phyloP scores from a whole-genome alignment of 1,140 invertebrate species.

The Papilio polytes region DNA sequence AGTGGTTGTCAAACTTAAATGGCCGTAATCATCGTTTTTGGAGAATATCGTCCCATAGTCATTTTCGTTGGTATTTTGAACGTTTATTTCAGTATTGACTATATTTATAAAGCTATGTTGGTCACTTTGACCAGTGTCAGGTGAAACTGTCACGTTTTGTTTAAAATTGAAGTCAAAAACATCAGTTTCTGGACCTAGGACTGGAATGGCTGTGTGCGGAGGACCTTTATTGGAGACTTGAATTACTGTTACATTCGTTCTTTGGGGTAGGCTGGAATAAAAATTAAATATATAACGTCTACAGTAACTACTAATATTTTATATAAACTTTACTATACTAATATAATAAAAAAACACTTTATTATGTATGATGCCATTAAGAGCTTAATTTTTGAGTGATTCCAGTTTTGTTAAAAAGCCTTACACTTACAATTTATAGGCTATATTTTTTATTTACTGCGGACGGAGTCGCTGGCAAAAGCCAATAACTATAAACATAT shows the following conservation, averaged over 20 bases:
- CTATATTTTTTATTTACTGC: no score
- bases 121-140: conserved; percentile 36
- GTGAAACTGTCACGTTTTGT: conserved; percentile 54
- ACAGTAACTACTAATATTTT: no score
- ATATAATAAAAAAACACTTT: no score
- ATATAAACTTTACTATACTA: no score
- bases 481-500: no score
- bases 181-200: conserved; percentile 63
- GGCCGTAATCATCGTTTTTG: conserved; percentile 65
- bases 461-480: no score
- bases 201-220: conserved; percentile 73
- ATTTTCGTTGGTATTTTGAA: conserved; percentile 44
- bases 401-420: no score
- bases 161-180: conserved; percentile 72
- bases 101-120: conserved; percentile 66
- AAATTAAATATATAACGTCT: no score
- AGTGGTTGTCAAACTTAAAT: conserved; percentile 72
- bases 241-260: conserved; percentile 73
- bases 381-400: no score
- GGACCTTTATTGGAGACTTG: conserved; percentile 73
- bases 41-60: conserved; percentile 67
- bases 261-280: conserved; percentile 61
- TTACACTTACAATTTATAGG: no score
- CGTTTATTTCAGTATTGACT: conserved; percentile 69
- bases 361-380: no score